Evolutionary conservation across 53 echinoderm and acorn worm species (phyloP).

Genomic region (Crossaster papposus): DNA sequence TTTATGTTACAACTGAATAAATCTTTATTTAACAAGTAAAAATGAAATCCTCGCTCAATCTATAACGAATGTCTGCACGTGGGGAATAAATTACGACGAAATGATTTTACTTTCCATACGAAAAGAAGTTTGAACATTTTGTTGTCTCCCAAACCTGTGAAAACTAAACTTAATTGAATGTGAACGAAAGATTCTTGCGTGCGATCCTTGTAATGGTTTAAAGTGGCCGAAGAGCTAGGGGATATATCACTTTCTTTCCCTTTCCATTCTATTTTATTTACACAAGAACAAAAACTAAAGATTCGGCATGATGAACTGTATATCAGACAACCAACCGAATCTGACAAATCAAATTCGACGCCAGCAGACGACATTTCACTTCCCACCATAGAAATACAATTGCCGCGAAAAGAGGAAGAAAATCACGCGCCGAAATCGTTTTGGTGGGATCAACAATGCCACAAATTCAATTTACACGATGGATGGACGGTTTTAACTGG

Average conservation of each 20-base stretch:
- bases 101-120: neutral
- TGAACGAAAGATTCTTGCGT: neutral
- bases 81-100: no score
- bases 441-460: slow-evolving; percentile 32
- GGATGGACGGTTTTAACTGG: slow-evolving; percentile 48
- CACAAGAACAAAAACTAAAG: neutral
- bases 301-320: neutral
- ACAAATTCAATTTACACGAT: slow-evolving; percentile 56
- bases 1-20: no score
- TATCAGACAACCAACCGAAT: neutral
- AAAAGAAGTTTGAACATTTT: neutral
- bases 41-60: no score
- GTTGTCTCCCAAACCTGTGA: neutral
- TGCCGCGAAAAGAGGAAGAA: neutral
- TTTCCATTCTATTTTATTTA: slow-evolving; percentile 44
- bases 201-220: neutral
- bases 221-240: neutral
- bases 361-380: slow-evolving; percentile 13
- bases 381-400: neutral
- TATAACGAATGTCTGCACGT: no score
- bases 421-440: slow-evolving; percentile 36
- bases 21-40: no score
- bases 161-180: neutral
- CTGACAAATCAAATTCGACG: slow-evolving; percentile 17
- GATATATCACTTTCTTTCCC: slow-evolving; percentile 9